Percentiles rank a stretch among this genome's conserved stretches.
Conservation (phyloP, 2,888 invertebrate genomes). For the Pseudococcus longispinus region DNA sequence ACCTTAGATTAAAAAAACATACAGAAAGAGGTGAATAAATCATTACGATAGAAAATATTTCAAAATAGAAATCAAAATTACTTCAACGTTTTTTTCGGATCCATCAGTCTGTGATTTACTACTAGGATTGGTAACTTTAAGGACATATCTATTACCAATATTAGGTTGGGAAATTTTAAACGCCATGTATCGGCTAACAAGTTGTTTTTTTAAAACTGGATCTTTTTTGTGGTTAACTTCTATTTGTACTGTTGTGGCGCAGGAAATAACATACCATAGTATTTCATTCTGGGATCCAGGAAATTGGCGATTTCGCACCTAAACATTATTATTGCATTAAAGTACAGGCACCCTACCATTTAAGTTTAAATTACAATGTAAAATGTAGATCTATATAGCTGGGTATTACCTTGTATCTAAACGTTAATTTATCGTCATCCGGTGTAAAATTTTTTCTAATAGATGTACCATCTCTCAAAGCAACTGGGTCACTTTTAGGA, state of each 20-base stretch:
- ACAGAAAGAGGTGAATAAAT: neutral
- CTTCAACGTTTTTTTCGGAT: conserved; percentile 66
- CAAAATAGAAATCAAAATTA: conserved; percentile 59
- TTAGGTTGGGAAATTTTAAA: conserved; percentile 63
- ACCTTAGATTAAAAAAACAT: conserved; percentile 62
- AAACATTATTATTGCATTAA: neutral
- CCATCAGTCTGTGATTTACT: conserved; percentile 66
- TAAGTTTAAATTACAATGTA: neutral
- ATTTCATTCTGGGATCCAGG: conserved; percentile 59
- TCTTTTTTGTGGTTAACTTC: conserved; percentile 60
- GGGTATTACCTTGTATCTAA: conserved; percentile 67
- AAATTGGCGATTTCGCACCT: conserved; percentile 37
- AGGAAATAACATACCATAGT: conserved; percentile 67
- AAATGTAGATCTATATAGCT: neutral
- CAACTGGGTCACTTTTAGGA: conserved; percentile 62
- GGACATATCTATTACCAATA: conserved; percentile 65
- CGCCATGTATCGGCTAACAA: conserved; percentile 65
- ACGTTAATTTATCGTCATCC: conserved; percentile 66
- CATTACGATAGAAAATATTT: no score
- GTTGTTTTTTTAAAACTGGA: conserved; percentile 63
- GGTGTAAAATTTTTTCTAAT: conserved; percentile 66
- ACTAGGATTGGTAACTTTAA: conserved; percentile 66
- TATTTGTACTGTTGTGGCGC: conserved; percentile 67
- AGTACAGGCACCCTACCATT: neutral
- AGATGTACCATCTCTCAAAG: conserved; percentile 65